These are phyloP conservation scores for Petrolisthes manimaculis DNA, from an alignment of 2,888 invertebrate species.

Conservation along the genomic window DNA sequence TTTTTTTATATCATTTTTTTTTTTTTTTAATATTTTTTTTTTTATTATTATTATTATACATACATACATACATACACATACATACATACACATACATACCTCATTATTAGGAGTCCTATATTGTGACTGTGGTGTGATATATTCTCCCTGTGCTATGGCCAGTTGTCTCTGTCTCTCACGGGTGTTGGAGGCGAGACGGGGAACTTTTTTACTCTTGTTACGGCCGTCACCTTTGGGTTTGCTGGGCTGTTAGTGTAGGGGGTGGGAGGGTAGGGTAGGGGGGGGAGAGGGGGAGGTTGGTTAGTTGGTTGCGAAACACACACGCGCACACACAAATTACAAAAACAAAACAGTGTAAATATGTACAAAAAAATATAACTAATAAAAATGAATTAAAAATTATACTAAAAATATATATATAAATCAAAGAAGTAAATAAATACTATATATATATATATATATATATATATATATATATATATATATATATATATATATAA, in stretches of 20 bases:
- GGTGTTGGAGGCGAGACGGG: constrained; percentile 88
- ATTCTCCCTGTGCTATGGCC: constrained; percentile 88
- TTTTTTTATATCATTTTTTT: too few species aligned
- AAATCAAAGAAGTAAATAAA: neutral
- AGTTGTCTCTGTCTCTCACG: constrained; percentile 87
- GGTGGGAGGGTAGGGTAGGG: neutral
- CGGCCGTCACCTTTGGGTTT: constrained; percentile 65
- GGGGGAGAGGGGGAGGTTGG: constrained; percentile 1
- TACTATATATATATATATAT: neutral
- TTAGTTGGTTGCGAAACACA: neutral
- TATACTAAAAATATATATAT: neutral
- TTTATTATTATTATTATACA: too few species aligned
- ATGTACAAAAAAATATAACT: too few species aligned
- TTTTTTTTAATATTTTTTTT: too few species aligned
- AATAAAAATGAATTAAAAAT: too few species aligned
- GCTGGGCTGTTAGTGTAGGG: constrained; percentile 54
- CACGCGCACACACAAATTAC: neutral
- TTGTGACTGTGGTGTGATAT: constrained; percentile 76
- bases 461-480: neutral
- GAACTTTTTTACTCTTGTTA: constrained; percentile 75
- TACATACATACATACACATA: constrained; percentile 47
- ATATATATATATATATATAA: neutral
- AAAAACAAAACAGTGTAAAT: neutral
- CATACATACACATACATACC: constrained; percentile 67
- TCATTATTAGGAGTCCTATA: constrained; percentile 68